These are phyloP conservation scores for Setipinna tenuifilis DNA, from an alignment of 2,797 vertebrate species.

Conservation along the genomic window DNA sequence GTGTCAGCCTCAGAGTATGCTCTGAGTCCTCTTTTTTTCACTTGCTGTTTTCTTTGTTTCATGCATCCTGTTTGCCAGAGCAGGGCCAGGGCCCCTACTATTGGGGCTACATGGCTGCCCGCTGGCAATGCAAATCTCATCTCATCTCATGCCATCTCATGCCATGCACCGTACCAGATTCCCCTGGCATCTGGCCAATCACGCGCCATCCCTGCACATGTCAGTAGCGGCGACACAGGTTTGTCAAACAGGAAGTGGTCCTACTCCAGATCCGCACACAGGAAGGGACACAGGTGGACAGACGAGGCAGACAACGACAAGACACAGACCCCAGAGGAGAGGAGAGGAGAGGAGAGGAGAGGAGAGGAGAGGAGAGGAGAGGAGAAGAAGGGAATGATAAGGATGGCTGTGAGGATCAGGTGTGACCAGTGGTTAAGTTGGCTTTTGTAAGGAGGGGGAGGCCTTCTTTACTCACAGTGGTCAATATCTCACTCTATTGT, in stretches of 20 bases:
- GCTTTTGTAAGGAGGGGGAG: no score
- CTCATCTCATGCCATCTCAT: no score
- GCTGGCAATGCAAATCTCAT: slow-evolving; percentile 39
- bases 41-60: no score
- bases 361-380: slow-evolving; percentile 32
- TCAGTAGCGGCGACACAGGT: slow-evolving; percentile 83
- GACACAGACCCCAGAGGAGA: background rate
- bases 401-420: background rate
- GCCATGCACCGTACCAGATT: slow-evolving; percentile 76
- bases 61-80: no score
- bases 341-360: background rate
- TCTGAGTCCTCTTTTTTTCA: background rate
- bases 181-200: slow-evolving; percentile 86
- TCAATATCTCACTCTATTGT: no score
- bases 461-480: no score
- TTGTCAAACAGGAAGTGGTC: slow-evolving; percentile 87
- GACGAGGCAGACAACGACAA: background rate
- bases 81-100: no score
- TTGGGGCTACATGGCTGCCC: background rate
- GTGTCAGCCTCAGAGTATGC: no score
- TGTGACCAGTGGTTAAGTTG: no score
- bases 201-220: slow-evolving; percentile 84
- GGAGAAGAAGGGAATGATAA: slow-evolving; percentile 29
- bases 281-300: background rate
- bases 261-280: slow-evolving; percentile 56